phyloP scores from a whole-genome alignment of 2,888 invertebrate species.

The Lutraria lutraria region DNA sequence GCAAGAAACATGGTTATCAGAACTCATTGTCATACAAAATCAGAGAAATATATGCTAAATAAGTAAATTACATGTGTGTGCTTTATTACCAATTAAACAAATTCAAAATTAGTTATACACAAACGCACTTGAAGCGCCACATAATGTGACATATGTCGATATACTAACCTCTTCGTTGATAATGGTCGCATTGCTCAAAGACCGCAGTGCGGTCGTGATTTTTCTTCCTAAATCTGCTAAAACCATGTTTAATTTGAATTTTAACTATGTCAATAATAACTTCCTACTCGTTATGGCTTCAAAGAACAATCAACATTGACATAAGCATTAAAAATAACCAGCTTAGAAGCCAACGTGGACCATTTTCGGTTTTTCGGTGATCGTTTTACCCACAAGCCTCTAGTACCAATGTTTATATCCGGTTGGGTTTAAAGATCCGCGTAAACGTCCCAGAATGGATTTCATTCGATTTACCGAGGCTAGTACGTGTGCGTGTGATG shows the following conservation, averaged over 20 bases:
- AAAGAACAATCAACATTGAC: not conserved
- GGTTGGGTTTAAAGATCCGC: not conserved
- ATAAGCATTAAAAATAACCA: constrained; percentile 18
- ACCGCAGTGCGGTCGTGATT: constrained; percentile 99
- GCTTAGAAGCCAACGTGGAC: not conserved
- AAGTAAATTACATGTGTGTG: too few relatives aligned
- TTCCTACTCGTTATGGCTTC: too few relatives aligned
- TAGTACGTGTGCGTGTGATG: too few relatives aligned
- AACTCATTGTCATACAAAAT: not conserved
- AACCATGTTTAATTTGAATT: constrained; percentile 92
- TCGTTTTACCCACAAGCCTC: not conserved
- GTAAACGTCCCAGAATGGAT: not conserved
- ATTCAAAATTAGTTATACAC: too few relatives aligned
- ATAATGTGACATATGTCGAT: not conserved
- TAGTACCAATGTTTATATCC: constrained; percentile 12
- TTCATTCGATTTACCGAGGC: too few relatives aligned
- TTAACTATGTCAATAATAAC: not conserved
- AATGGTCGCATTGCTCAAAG: constrained; percentile 98
- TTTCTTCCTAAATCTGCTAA: constrained; percentile 99
- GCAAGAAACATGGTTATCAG: too few relatives aligned
- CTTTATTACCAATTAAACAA: too few relatives aligned
- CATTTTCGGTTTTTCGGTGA: not conserved
- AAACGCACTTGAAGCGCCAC: not conserved
- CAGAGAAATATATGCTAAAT: not conserved
- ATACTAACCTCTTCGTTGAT: constrained; percentile 97